Percentiles rank a stretch among this genome's conserved stretches.
These are phyloP conservation scores for Darevskia nairensis DNA, from an alignment of 2,797 vertebrate genomes.

Conservation along the genomic window DNA sequence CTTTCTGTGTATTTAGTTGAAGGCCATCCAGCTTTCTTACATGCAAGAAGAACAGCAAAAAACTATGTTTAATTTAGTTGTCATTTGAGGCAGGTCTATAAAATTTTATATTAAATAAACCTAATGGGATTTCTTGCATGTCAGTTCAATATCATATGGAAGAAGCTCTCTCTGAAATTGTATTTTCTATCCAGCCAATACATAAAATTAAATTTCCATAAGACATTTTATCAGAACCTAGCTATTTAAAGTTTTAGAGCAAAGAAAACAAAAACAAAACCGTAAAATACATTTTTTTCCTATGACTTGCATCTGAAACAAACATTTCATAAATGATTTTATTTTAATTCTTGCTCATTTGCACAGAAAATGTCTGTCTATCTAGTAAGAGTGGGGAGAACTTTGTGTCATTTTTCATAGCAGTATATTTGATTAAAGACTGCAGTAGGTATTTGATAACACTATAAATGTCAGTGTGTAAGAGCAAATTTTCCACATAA, in stretches of 20 bases:
- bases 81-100: slow-evolving; percentile 48
- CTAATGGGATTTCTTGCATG: slow-evolving; percentile 40
- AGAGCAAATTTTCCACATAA: not conserved
- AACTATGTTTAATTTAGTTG: slow-evolving; percentile 57
- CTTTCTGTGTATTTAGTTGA: slow-evolving; percentile 7
- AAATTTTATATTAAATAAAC: slow-evolving; percentile 59
- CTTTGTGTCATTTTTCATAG: slow-evolving; percentile 2
- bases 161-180: slow-evolving; percentile 42
- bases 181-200: slow-evolving; percentile 41
- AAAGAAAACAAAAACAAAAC: slow-evolving; percentile 28
- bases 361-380: not conserved
- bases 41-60: slow-evolving; percentile 25
- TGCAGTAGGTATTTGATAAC: slow-evolving; percentile 7
- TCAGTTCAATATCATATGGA: slow-evolving; percentile 32
- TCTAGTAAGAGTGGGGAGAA: not conserved
- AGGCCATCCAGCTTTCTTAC: not conserved
- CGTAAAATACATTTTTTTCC: not conserved
- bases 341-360: slow-evolving; percentile 26
- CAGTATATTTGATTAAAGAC: not conserved
- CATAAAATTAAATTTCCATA: slow-evolving; percentile 31
- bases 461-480: not conserved
- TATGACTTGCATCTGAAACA: not conserved
- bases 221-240: slow-evolving; percentile 1
- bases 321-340: not conserved
- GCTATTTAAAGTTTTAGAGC: slow-evolving; percentile 32